phyloP scores from a whole-genome alignment of 2,797 vertebrate genomes.

The Pangasius krempfi region DNA sequence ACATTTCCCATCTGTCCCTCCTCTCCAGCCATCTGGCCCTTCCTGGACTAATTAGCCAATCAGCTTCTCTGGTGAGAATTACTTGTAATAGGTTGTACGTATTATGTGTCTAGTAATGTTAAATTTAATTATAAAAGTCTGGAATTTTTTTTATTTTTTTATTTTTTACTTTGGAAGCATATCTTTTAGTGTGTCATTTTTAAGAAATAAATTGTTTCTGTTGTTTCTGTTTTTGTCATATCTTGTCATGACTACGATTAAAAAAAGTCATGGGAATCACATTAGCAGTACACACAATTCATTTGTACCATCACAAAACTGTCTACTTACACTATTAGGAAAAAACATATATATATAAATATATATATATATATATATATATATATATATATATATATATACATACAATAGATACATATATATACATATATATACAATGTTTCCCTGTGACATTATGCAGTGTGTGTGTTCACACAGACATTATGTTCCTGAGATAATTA shows the following conservation, averaged over 20 bases:
- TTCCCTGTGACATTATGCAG: too few species aligned
- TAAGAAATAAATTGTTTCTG: too few species aligned
- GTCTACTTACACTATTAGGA: neutral
- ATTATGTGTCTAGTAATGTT: conserved; percentile 15
- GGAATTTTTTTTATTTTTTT: neutral
- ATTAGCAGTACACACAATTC: neutral
- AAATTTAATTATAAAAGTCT: neutral
- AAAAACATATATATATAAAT: too few species aligned
- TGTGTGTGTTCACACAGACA: conserved; percentile 2
- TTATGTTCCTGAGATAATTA: conserved; percentile 21
- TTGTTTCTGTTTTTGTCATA: neutral
- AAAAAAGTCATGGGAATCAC: too few species aligned
- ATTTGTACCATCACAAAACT: neutral
- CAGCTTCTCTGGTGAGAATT: conserved; percentile 33
- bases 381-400: too few species aligned
- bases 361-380: too few species aligned
- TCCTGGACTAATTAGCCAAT: conserved; percentile 55
- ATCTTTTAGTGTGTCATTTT: neutral
- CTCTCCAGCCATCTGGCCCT: conserved; percentile 54
- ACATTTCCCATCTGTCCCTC: conserved; percentile 59
- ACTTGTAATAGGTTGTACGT: conserved; percentile 36
- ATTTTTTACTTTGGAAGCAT: neutral
- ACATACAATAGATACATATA: too few species aligned
- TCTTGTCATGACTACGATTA: neutral
- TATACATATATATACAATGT: too few species aligned